phyloP scores from a whole-genome alignment of 2,113 vertebrate genomes.

The Hippolais icterina region DNA sequence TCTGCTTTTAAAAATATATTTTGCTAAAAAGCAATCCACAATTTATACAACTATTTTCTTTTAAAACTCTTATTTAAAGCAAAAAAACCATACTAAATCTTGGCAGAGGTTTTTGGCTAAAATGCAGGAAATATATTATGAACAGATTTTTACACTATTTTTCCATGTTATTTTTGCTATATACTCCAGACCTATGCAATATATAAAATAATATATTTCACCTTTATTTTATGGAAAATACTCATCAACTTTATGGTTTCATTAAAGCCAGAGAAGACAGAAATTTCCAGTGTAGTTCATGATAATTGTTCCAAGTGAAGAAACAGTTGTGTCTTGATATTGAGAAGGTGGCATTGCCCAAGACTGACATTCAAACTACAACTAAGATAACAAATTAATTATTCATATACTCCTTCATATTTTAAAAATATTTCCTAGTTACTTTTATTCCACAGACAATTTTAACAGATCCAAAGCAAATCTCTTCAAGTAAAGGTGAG shows the following conservation, averaged over 20 bases:
- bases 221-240: background rate
- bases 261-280: background rate
- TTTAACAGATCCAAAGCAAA: background rate
- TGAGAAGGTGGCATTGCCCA: background rate
- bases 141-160: conserved; percentile 8
- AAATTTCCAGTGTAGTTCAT: background rate
- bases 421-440: background rate
- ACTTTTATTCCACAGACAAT: background rate
- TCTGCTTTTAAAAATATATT: background rate
- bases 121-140: background rate
- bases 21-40: background rate
- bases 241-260: background rate
- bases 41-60: background rate
- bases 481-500: background rate
- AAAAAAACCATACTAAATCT: background rate
- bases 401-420: background rate
- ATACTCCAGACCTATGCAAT: background rate
- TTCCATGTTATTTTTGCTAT: background rate
- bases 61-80: background rate
- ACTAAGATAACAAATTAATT: background rate
- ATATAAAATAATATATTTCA: background rate
- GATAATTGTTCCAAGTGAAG: background rate
- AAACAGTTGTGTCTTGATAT: background rate
- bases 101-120: background rate
- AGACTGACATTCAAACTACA: background rate